Conservation (phyloP, 2,797 vertebrate genomes). For the Muraenolepis orangiensis region DNA sequence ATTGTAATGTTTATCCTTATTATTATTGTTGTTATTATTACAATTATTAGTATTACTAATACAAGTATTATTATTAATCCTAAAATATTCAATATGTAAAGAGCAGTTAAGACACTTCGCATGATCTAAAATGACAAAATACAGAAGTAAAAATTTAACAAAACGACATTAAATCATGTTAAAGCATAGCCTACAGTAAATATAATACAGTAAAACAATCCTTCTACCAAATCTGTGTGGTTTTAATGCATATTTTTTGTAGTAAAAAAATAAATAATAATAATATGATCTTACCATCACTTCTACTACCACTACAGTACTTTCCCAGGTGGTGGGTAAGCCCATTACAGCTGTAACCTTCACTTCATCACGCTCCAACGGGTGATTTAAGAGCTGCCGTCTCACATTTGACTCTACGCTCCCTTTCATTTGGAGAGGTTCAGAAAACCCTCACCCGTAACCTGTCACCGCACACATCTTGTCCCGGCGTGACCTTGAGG, state of each 20-base stretch:
- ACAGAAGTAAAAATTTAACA: background rate
- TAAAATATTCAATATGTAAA: no score
- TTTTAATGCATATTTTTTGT: background rate
- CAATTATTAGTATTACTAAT: background rate
- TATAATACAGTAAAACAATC: no score
- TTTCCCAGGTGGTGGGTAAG: background rate
- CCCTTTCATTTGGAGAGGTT: background rate
- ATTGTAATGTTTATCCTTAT: background rate
- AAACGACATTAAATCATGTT: background rate
- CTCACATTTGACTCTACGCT: background rate
- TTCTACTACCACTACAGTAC: background rate
- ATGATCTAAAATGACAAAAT: background rate
- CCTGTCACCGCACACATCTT: background rate
- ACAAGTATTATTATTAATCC: no score
- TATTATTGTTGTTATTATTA: background rate
- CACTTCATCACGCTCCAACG: background rate
- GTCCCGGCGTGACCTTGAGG: background rate
- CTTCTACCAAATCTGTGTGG: background rate
- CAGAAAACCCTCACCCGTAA: background rate
- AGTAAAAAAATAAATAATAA: background rate
- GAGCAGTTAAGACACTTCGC: background rate
- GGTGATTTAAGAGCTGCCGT: background rate
- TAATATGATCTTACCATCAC: background rate
- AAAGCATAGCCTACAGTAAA: slow-evolving; percentile 1
- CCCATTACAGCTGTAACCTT: background rate